These are phyloP conservation scores for Tonatia bakeri DNA, from an alignment of 2,113 vertebrate genomes.

Conservation along the genomic window DNA sequence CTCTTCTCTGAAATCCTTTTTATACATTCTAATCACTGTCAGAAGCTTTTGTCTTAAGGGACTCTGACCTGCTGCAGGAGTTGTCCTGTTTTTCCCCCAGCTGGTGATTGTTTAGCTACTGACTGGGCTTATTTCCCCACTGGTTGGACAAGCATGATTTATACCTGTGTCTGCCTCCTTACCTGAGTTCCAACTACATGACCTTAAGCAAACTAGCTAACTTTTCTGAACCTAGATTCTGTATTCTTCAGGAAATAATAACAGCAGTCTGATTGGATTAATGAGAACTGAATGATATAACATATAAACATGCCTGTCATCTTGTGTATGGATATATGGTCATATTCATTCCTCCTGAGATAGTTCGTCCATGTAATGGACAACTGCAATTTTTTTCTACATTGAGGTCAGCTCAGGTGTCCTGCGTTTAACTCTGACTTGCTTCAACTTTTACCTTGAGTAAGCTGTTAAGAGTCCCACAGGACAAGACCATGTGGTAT, in stretches of 20 bases:
- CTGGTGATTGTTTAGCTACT: not conserved
- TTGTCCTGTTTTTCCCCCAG: not conserved
- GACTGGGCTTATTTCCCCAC: not conserved
- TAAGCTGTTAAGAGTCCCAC: not conserved
- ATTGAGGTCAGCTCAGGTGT: not conserved
- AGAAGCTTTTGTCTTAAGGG: not conserved
- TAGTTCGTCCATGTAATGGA: not conserved
- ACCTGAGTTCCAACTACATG: not conserved
- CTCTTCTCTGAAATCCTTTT: not conserved
- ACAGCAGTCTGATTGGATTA: not conserved
- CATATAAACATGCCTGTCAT: not conserved
- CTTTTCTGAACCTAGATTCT: not conserved
- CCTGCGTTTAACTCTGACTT: not conserved
- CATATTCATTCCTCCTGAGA: not conserved
- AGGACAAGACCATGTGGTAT: not conserved
- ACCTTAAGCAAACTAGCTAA: not conserved
- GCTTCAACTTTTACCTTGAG: not conserved
- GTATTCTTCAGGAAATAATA: not conserved
- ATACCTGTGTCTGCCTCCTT: not conserved
- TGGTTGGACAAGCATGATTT: not conserved
- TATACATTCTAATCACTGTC: not conserved
- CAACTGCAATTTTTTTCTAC: not conserved
- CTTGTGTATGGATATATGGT: not conserved
- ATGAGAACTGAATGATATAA: not conserved
- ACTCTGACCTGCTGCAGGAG: no score